Percentiles rank a stretch among this genome's conserved stretches.
Evolutionary conservation across 53 echinoderm and acorn worm genomes (phyloP).

Genomic region (Hippasteria phrygiana): DNA sequence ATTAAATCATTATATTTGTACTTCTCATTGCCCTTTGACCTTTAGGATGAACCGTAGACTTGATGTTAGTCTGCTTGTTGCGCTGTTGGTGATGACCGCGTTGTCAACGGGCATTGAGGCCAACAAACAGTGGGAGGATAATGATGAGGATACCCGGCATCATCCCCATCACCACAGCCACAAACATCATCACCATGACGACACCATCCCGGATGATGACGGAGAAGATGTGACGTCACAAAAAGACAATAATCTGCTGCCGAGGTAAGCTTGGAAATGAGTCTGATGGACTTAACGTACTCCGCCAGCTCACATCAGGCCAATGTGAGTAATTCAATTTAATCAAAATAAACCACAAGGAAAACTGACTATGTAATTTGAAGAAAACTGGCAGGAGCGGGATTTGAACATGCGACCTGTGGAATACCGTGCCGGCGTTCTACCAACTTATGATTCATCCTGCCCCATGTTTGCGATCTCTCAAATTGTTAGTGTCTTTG

Average conservation of each 20-base stretch:
- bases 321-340: too few relatives aligned
- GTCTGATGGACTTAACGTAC: not conserved
- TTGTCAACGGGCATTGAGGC: not conserved
- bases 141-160: not conserved
- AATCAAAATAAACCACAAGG: too few relatives aligned
- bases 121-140: not conserved
- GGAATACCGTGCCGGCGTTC: too few relatives aligned
- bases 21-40: too few relatives aligned
- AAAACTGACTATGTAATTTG: too few relatives aligned
- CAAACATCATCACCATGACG: not conserved
- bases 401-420: too few relatives aligned
- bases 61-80: not conserved
- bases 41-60: constrained; percentile 5
- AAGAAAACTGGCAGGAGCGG: too few relatives aligned
- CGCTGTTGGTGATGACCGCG: not conserved
- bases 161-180: not conserved
- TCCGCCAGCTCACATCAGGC: too few relatives aligned
- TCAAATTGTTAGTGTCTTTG: too few relatives aligned
- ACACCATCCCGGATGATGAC: not conserved
- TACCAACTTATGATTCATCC: too few relatives aligned
- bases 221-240: not conserved
- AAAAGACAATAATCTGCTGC: not conserved
- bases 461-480: too few relatives aligned
- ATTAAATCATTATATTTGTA: too few relatives aligned
- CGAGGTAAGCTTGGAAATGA: not conserved